Base-by-base conservation (phyloP, 2,113 vertebrate genomes). In the Corythaixoides concolor region DNA sequence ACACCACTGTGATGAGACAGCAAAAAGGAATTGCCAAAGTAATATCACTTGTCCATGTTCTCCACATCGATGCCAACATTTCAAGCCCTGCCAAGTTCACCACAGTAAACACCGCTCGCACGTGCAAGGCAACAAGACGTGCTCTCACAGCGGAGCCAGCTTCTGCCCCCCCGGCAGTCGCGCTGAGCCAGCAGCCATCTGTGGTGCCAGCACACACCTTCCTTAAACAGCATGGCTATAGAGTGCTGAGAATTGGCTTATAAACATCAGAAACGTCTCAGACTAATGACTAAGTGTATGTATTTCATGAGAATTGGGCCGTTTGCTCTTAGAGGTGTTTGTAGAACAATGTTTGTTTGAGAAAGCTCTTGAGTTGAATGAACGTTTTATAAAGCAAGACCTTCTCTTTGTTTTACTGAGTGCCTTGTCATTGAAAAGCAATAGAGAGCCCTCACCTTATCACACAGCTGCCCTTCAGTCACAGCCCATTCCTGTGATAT, bases 391-490 rank as follows among this genome's bases (percentile, higher is more conserved):
- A 83, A 93, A 81, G 43, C 50, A 49, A 90, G 86, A 70, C 7
- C 10, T 37, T 69, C 30, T 62, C 50, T 79, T 70, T 89, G 73
- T 89, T 88, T n/a, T 49, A 39, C 60, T n/a, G 50, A 89, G 52
- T 75, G 37, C 79, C 45, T 84, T 41, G 41, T 90, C 72, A 62
- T 24, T 83, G 64, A 35, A 72, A 86, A 90, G 78, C 82, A 75
- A 74, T 50, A 80, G 84, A 84, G 55, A 88, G 50, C 47, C 73
- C 83, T 95, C 92, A 74, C 72, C 72, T 88, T 77, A 95, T 85
- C 78, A 5, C 33, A 69, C 83, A 89, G 52, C 37, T 94, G 69
- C 85, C 72, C 89, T 92, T 89, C 77, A 93, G 69, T 92, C 86
- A 43, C 75, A 92, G 77, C 86, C 75, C 59, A 18, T 62, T 66